These are phyloP conservation scores for Mastigias papua DNA, from an alignment of 30 jellyfish, hydroid and myxozoan species.

Conservation along the genomic window DNA sequence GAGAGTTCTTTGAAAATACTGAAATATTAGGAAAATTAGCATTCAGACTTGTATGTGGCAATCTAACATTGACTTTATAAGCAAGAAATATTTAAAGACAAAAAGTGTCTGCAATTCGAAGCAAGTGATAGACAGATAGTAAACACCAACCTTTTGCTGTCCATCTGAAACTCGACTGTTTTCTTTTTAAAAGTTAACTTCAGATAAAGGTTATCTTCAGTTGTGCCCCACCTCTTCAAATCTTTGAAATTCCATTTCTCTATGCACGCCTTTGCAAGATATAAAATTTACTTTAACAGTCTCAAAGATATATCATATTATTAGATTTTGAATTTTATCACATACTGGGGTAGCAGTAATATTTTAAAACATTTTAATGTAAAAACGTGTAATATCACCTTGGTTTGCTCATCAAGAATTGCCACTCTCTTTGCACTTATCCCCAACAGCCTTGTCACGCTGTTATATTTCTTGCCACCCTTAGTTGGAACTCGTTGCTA, in stretches of 20 bases:
- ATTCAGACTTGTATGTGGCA: neutral
- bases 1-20: slow-evolving; percentile 87
- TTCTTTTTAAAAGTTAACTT: slow-evolving; percentile 67
- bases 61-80: too few relatives aligned
- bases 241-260: slow-evolving; percentile 83
- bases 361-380: neutral
- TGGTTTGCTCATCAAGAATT: slow-evolving; percentile 89
- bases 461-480: slow-evolving; percentile 71
- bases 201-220: slow-evolving; percentile 74
- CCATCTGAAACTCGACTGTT: slow-evolving; percentile 69
- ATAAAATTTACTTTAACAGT: too few relatives aligned
- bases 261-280: slow-evolving; percentile 72
- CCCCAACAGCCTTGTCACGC: slow-evolving; percentile 81
- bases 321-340: too few relatives aligned
- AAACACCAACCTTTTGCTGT: slow-evolving; percentile 66
- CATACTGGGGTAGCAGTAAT: too few relatives aligned
- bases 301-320: too few relatives aligned
- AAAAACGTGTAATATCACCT: slow-evolving; percentile 30
- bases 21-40: neutral
- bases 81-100: too few relatives aligned
- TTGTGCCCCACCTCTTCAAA: slow-evolving; percentile 79
- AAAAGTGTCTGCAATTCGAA: too few relatives aligned
- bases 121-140: neutral
- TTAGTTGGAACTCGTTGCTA: slow-evolving; percentile 81
- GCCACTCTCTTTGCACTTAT: slow-evolving; percentile 85